Base-by-base conservation (phyloP, 2,888 invertebrate species). In the Tetropium fuscum region DNA sequence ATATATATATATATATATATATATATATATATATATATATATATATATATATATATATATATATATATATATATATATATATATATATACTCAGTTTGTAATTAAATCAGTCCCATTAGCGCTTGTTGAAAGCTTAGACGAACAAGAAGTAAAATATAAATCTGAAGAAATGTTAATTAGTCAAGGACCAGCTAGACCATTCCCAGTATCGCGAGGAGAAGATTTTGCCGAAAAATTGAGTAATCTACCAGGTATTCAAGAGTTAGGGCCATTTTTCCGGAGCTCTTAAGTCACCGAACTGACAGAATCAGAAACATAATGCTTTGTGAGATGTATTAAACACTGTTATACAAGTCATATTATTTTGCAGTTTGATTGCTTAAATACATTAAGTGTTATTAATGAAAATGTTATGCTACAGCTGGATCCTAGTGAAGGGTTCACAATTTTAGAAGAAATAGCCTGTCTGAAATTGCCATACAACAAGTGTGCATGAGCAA, bases 251-350 rank as follows among this genome's bases (percentile, higher is more conserved):
- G 91, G 92, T 43, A 88, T 98, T 34, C 93, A 96, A 56, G 88
- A 92, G 53, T 84, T 98, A 18, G 90, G 97, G 0, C 88, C 94
- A 0, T 86, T 97, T 0, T 97, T 98, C 83, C 94, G 94, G 78
- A 95, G 95, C 0, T 93, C 93, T 0, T 82, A 87, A 13, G 90
- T 95, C 0, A 86, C 93, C 7, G 95, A 97, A 75, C 85, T 99
- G 51, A 99, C 99, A 0, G 99, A 99, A 83, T 92, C 95, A 0
- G 98, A 99, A 84, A 98, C 98, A 0, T 99, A 99, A 80, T 99
- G 99, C 80, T 91, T 93, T 40, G 97, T 99, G 4, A 88, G 93
- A 60, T 93, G 98, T 77, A 86, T 97, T 53, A 99, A 99, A 77
- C 98, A 99, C 77, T 89, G 93, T 36, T 99, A 93, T 79, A 85